Percentiles rank a stretch among this genome's conserved stretches.
Conservation (phyloP, 2,888 invertebrate genomes). For the Hydroisotoma schaefferi region DNA sequence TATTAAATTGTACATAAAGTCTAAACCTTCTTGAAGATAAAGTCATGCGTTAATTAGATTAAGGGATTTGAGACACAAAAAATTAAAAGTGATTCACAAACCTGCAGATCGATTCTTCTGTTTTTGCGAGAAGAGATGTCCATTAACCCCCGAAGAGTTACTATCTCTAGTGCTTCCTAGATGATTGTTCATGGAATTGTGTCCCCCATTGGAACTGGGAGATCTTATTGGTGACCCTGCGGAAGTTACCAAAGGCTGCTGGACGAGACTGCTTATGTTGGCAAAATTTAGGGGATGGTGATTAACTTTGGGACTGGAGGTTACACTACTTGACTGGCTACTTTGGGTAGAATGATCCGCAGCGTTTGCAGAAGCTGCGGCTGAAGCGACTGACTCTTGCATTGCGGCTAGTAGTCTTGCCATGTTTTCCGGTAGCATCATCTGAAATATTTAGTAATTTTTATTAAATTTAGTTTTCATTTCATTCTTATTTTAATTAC, state of each 20-base stretch:
- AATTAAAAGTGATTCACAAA: not conserved
- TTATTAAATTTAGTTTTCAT: too few relatives aligned
- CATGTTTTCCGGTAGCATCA: conserved; percentile 48
- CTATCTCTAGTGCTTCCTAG: conserved; percentile 21
- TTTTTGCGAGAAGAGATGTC: conserved; percentile 8
- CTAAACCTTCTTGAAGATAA: too few relatives aligned
- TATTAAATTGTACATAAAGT: too few relatives aligned
- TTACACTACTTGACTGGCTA: conserved; percentile 39
- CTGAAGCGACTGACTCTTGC: conserved; percentile 47
- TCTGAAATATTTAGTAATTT: too few relatives aligned
- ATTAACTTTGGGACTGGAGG: conserved; percentile 39
- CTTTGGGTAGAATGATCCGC: conserved; percentile 25
- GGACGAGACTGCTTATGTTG: conserved; percentile 44
- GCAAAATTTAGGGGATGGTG: conserved; percentile 44
- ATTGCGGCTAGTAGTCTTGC: conserved; percentile 47
- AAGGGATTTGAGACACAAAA: too few relatives aligned
- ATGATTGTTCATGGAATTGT: conserved; percentile 12
- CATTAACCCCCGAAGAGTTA: not conserved
- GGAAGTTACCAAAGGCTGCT: conserved; percentile 41
- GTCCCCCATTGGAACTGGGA: conserved; percentile 4
- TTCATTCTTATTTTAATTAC: too few relatives aligned
- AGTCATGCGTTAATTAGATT: not conserved
- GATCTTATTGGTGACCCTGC: conserved; percentile 34
- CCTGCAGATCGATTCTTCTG: conserved; percentile 5
- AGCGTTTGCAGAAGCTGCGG: conserved; percentile 25